phyloP scores from a whole-genome alignment of 2,797 vertebrate genomes.

The Brachyrhaphis roseni region DNA sequence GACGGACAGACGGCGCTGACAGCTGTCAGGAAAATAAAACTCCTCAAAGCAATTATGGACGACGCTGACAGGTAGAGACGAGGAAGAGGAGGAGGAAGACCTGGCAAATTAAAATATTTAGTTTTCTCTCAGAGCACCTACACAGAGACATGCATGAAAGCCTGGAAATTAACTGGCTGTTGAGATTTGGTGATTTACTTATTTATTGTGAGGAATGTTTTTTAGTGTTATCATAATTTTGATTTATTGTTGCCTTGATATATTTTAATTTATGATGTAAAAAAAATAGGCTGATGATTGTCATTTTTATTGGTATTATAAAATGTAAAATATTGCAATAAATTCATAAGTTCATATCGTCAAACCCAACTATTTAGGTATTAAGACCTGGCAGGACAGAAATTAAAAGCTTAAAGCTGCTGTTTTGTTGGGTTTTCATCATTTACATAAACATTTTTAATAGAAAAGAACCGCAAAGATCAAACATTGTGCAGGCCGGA shows the following conservation, averaged over 20 bases:
- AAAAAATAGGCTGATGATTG: too few relatives aligned
- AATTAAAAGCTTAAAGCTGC: neutral
- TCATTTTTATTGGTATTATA: too few relatives aligned
- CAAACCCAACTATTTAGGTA: too few relatives aligned
- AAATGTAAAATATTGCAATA: too few relatives aligned
- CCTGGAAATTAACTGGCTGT: neutral
- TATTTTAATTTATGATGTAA: too few relatives aligned
- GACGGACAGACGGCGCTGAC: slow-evolving; percentile 61
- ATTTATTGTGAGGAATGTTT: too few relatives aligned
- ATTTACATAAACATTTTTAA: neutral
- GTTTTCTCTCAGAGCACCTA: neutral
- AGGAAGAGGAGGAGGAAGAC: neutral
- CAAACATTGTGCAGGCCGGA: neutral
- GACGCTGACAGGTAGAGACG: slow-evolving; percentile 26
- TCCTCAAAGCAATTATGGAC: slow-evolving; percentile 7
- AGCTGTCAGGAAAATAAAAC: slow-evolving; percentile 52
- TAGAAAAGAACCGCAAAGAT: neutral
- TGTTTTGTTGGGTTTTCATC: neutral
- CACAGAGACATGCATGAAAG: neutral
- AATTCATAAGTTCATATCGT: too few relatives aligned
- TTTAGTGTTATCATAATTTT: too few relatives aligned
- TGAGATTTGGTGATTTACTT: too few relatives aligned
- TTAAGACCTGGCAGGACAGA: too few relatives aligned
- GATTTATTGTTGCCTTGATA: too few relatives aligned
- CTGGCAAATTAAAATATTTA: neutral